phyloP scores from a whole-genome alignment of 30 jellyfish, hydroid and myxozoan species.

The Pseudorhiza aurosa region DNA sequence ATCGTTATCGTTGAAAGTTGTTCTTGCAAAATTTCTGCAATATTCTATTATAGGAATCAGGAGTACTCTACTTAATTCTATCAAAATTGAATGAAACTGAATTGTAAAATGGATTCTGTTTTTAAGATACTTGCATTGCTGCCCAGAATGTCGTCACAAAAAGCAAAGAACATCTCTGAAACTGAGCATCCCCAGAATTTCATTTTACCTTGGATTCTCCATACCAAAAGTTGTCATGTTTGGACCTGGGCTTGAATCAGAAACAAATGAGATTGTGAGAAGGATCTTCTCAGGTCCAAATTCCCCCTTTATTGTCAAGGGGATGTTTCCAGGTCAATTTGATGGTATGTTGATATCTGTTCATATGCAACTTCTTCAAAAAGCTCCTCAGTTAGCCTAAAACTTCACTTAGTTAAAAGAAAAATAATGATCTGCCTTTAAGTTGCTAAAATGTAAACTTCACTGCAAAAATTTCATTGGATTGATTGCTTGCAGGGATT shows the following conservation, averaged over 20 bases:
- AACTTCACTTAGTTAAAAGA: no score
- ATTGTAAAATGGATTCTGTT: no score
- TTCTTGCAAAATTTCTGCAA: no score
- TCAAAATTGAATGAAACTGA: no score
- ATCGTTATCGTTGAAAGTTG: no score
- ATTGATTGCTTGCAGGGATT: constrained; percentile 76
- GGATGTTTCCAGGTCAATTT: constrained; percentile 98
- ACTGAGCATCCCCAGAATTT: constrained; percentile 71
- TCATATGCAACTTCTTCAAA: no score
- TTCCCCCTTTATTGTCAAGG: constrained; percentile 88
- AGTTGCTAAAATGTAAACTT: no score
- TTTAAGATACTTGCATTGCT: constrained; percentile 84
- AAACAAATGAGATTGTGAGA: constrained; percentile 80
- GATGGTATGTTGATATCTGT: constrained; percentile 75
- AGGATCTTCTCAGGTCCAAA: constrained; percentile 76
- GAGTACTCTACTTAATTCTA: no score
- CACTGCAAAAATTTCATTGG: no score
- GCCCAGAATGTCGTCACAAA: constrained; percentile 85
- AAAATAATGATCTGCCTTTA: no score
- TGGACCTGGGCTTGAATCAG: constrained; percentile 97
- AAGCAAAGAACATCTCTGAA: constrained; percentile 24
- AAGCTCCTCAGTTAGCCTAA: no score
- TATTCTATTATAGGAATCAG: no score
- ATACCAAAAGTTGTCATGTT: constrained; percentile 93
- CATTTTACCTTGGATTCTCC: constrained; percentile 84